Evolutionary conservation across 1,140 invertebrate species (phyloP).

Genomic region (Ostrea denselamellosa): DNA sequence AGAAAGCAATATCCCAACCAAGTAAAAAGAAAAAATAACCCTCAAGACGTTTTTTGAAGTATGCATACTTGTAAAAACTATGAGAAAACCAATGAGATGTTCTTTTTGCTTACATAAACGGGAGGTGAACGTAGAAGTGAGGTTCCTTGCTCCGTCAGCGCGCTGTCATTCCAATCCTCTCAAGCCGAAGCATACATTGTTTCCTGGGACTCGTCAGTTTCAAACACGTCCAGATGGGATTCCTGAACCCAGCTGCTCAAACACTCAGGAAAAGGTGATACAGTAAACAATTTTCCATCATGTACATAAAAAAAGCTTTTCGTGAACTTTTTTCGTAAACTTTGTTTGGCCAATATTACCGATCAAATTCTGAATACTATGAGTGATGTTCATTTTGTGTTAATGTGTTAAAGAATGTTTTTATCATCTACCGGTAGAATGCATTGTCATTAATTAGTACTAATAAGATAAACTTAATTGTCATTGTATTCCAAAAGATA

Average conservation of each 20-base stretch:
- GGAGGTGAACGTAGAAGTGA: not conserved
- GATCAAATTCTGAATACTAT: too few species aligned
- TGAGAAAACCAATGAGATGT: slow-evolving; percentile 24
- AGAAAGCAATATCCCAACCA: slow-evolving; percentile 35
- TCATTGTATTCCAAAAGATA: too few species aligned
- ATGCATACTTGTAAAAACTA: slow-evolving; percentile 32
- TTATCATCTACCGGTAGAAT: too few species aligned
- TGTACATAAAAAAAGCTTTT: not conserved
- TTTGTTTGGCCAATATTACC: too few species aligned
- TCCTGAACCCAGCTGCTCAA: not conserved
- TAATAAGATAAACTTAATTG: too few species aligned
- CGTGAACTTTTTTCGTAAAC: too few species aligned
- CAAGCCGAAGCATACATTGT: not conserved
- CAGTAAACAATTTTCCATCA: slow-evolving; percentile 2
- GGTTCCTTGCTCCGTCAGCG: not conserved
- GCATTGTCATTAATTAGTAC: too few species aligned
- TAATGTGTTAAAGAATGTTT: too few species aligned
- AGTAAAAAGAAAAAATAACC: slow-evolving; percentile 18
- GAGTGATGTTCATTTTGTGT: too few species aligned
- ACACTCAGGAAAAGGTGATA: slow-evolving; percentile 17
- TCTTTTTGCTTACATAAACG: slow-evolving; percentile 30
- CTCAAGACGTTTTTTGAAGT: slow-evolving; percentile 13
- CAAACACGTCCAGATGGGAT: slow-evolving; percentile 11
- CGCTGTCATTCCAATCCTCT: not conserved
- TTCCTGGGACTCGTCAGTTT: slow-evolving; percentile 28